phyloP scores from a whole-genome alignment of 2,797 vertebrate species.

The Bufotes viridis region DNA sequence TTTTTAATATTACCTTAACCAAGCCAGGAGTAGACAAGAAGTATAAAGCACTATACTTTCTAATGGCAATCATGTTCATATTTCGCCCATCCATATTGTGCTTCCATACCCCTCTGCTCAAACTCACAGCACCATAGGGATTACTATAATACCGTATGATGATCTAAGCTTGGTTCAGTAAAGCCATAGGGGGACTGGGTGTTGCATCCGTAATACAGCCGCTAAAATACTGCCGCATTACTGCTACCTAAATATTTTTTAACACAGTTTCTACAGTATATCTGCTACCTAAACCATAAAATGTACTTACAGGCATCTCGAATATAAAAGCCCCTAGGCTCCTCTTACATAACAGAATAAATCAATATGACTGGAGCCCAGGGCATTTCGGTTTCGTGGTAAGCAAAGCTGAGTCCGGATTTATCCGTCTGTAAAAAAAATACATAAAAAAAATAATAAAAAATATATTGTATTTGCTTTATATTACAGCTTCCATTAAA shows the following conservation, averaged over 20 bases:
- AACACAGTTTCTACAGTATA: neutral
- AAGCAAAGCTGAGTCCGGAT: neutral
- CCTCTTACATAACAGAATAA: constrained; percentile 22
- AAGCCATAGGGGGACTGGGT: neutral
- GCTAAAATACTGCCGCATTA: neutral
- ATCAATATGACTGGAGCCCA: constrained; percentile 21
- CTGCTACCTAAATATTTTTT: neutral
- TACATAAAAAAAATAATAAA: neutral
- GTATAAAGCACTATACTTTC: no score
- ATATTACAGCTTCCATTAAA: constrained; percentile 32
- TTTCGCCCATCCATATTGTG: neutral
- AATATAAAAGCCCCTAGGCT: neutral
- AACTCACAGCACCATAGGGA: neutral
- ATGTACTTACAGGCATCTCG: neutral
- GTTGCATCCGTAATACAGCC: neutral
- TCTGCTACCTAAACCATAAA: neutral
- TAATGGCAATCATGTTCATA: no score
- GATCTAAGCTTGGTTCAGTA: neutral
- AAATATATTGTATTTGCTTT: constrained; percentile 39
- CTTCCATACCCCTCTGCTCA: neutral
- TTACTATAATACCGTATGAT: neutral
- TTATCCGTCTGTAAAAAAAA: constrained; percentile 18
- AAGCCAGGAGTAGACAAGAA: no score
- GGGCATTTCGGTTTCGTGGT: neutral
- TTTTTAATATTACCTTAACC: no score